phyloP scores from a whole-genome alignment of 2,113 vertebrate species.

The Malaclemys terrapin region DNA sequence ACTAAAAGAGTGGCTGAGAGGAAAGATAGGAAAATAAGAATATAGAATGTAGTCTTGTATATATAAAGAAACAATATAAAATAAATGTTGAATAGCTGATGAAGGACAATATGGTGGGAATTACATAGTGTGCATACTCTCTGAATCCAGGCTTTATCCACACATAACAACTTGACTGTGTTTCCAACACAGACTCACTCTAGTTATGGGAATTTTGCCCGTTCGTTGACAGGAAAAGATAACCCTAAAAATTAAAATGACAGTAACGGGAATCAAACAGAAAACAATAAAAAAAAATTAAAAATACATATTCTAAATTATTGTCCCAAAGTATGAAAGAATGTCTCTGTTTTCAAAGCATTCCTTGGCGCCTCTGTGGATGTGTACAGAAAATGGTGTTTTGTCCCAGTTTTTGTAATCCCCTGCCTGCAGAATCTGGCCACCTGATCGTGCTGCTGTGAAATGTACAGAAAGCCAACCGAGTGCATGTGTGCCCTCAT shows the following conservation, averaged over 20 bases:
- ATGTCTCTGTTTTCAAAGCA: neutral
- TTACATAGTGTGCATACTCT: neutral
- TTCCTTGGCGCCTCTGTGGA: neutral
- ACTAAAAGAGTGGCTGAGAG: neutral
- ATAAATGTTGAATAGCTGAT: neutral
- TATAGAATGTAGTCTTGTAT: neutral
- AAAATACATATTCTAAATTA: neutral
- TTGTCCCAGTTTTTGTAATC: neutral
- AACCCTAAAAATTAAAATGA: neutral
- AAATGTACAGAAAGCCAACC: neutral
- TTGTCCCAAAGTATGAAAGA: neutral
- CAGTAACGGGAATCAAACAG: neutral
- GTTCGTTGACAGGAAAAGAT: neutral
- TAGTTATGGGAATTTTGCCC: rapidly evolving
- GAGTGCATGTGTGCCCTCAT: neutral
- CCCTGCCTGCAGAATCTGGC: neutral
- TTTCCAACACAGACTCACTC: neutral
- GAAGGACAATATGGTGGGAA: neutral
- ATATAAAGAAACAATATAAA: neutral
- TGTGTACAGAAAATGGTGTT: neutral
- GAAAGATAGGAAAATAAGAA: neutral
- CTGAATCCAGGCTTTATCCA: neutral
- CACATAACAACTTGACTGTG: neutral
- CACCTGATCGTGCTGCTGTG: no score
- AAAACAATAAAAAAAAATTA: neutral